phyloP scores from a whole-genome alignment of 2,888 invertebrate species.

The Drosophila suboccidentalis region DNA sequence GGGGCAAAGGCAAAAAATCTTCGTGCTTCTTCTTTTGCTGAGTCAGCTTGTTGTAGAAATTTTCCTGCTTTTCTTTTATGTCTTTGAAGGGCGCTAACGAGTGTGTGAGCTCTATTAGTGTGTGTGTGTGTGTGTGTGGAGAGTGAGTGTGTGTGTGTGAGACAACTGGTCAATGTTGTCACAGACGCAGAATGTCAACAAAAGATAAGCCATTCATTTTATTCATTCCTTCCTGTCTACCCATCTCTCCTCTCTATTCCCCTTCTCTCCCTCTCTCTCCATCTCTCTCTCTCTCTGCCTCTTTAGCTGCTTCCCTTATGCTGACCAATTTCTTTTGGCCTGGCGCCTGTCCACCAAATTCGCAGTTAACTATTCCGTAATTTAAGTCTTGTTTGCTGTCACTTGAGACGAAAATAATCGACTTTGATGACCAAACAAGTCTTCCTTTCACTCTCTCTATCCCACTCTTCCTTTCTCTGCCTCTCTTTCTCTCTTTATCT shows the following conservation, averaged over 20 bases:
- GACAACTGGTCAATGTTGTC: slow-evolving; percentile 81
- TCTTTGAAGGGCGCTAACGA: slow-evolving; percentile 64
- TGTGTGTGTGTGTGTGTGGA: slow-evolving; percentile 21
- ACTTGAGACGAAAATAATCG: slow-evolving; percentile 80
- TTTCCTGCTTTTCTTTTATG: slow-evolving; percentile 46
- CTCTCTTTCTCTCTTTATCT: not conserved
- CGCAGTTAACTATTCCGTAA: slow-evolving; percentile 77
- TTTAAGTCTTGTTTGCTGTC: slow-evolving; percentile 80
- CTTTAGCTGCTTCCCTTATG: slow-evolving; percentile 5
- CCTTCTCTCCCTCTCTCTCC: not conserved
- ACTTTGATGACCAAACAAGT: slow-evolving; percentile 57
- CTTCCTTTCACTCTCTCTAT: not conserved
- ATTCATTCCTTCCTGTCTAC: slow-evolving; percentile 70
- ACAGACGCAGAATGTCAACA: slow-evolving; percentile 80
- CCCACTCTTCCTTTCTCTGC: not conserved
- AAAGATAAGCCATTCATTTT: slow-evolving; percentile 82
- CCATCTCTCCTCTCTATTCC: not conserved
- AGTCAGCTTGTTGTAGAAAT: slow-evolving; percentile 68
- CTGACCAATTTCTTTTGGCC: slow-evolving; percentile 18
- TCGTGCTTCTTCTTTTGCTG: slow-evolving; percentile 50
- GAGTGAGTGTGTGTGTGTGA: slow-evolving; percentile 37
- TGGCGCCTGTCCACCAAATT: slow-evolving; percentile 9
- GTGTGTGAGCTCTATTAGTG: slow-evolving; percentile 6
- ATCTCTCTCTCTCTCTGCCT: not conserved
- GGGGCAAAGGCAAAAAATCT: slow-evolving; percentile 42